Evolutionary conservation across 2,888 invertebrate genomes (phyloP), one percentile per base, ranked within the genome.

Genomic region (Syrista parreyssii): DNA sequence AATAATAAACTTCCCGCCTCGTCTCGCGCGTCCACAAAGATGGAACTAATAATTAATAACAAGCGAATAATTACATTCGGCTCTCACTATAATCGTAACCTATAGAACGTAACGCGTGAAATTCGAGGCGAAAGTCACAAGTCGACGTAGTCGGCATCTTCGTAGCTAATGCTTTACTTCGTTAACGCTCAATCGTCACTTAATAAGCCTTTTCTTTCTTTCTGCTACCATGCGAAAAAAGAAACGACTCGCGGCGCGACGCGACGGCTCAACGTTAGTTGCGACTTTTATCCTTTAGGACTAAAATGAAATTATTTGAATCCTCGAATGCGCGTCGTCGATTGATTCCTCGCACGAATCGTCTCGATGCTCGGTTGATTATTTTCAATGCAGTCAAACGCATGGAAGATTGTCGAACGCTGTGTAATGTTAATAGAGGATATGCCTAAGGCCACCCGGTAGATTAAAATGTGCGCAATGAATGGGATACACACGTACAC

Each of bases 391-490:
- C 78, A 79, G 79, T 80, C 68, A 80, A 81, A 82, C 82, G 80
- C 82, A 81, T 83, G 82, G 81, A 81, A 79, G 68, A 78, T 81
- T 78, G 79, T 83, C 82, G 82, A 83, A 75, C 75, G 79, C 78
- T 83, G 78, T 76, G 15, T 71, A 71, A 71, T 71, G 15, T 71
- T 71, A 71, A 71, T 32, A 71, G 71, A 71, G 15, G 71, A 68
- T 40, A 71, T 74, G 77, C 80, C 83, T 82, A 83, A 85, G 85
- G 82, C 79, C 82, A 83, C 81, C 79, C 80, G 82, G 79, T 82
- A 80, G 82, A 79, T 79, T 75, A 80, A 80, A 75, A 80, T 84
- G 79, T 81, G 79, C 81, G 81, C 79, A 78, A 15, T 31, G 71
- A 71, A 23, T 71, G 71, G 30, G 15, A 55, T 23, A 55, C 40